Base-by-base conservation (phyloP, 92 coral and sea anemone genomes). In the Phenganax stokvisi region DNA sequence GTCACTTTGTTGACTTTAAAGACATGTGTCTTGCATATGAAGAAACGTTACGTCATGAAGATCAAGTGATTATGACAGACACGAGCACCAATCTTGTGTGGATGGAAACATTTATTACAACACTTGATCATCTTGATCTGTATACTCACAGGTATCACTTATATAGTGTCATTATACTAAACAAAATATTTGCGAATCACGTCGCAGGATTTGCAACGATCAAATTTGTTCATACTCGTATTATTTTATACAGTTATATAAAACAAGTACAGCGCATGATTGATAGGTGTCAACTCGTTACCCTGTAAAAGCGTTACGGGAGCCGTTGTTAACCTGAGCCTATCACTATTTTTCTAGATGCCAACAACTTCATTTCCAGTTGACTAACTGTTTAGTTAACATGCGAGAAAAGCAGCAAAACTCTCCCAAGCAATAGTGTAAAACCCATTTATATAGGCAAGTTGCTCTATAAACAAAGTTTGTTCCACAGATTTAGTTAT, bases 21-120 rank as follows among this genome's bases (percentile, higher is more conserved):
- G 98, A 94, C 87, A 94, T 94, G 98, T 90, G 92, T 8, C 88
- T 78, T 80, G 90, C 96, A 56, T 94, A 87, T 57, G 88, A 94
- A 79, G 79, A 90, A 56, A 94, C 98, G 11, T 85, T 94, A 12
- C 88, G 96, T 47, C 89, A 94, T 68, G 97, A 94, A 72, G 98
- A 94, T 82, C 90, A 76, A 53, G 97, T 94, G 65, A 94, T 94
- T 8, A 94, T 94, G 98, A 84, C 87, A 76, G 98, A 94, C 71
- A 96, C 98, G 37, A 92, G 96, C 62, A 84, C 97, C 6, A 94
- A 90, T 59, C 89, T 89, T 58, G 92, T 93, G 2, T 94, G 98
- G 98, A 85, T 94, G 54, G 98, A 94, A 77, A 89, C 98, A 16
- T 94, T 88, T 53, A 86, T 94, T 12, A 89, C 97, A 10, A 91